Conservation (phyloP, 2,888 invertebrate genomes). For the Adela reaumurella region DNA sequence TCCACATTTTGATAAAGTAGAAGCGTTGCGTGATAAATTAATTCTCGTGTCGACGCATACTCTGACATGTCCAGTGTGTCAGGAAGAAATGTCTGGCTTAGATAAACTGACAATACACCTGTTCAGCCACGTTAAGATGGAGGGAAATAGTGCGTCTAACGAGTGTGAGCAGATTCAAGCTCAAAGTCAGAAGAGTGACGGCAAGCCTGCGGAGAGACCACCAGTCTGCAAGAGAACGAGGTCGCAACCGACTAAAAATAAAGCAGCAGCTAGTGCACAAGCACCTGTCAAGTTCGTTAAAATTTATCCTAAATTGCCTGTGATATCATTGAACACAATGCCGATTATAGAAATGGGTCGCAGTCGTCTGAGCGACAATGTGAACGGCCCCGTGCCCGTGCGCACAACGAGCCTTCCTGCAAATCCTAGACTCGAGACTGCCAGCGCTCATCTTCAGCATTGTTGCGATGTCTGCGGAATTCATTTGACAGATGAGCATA, state of each 20-base stretch:
- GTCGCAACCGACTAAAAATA: constrained; percentile 38
- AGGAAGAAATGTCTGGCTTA: constrained; percentile 68
- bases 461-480: constrained; percentile 69
- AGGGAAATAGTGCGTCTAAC: constrained; percentile 13
- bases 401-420: no score
- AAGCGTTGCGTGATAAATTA: constrained; percentile 66
- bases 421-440: neutral
- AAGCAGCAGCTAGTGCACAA: constrained; percentile 22
- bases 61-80: constrained; percentile 73
- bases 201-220: constrained; percentile 18
- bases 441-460: neutral
- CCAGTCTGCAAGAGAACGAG: constrained; percentile 16
- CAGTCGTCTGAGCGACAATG: constrained; percentile 13
- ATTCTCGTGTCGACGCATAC: constrained; percentile 73
- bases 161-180: constrained; percentile 19
- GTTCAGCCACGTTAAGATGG: constrained; percentile 64
- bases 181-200: constrained; percentile 15
- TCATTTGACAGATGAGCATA: constrained; percentile 65
- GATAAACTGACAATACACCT: constrained; percentile 83
- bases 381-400: no score
- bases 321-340: constrained; percentile 32
- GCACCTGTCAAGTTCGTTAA: constrained; percentile 41
- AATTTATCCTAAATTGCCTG: constrained; percentile 45
- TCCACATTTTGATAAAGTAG: constrained; percentile 67
- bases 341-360: constrained; percentile 32